Base-by-base conservation (phyloP, 1,140 invertebrate genomes). In the Macrobrachium rosenbergii region DNA sequence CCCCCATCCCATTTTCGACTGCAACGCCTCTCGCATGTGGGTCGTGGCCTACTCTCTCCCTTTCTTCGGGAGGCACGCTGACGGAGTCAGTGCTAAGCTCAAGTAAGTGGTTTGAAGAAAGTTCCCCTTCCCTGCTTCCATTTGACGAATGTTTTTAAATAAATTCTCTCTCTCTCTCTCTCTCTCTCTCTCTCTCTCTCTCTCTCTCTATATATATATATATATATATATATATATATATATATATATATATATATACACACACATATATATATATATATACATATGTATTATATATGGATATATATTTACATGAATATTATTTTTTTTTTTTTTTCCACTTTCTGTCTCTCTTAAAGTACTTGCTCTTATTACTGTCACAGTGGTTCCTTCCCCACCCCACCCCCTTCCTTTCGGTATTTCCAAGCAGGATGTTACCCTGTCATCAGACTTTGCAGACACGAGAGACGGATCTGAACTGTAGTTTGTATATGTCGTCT, bases 11-110 rank as follows among this genome's bases (percentile, higher is more conserved):
- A 23, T 67, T 19, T 77, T 63, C 60, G 82, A 84, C 82, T 84
- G 82, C 69, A 75, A 75, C 21, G 82, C 82, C 82, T 84, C 82
- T 7, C 45, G 63, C 60, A 11, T 37, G 28, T 84, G 82, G 82
- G 73, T 84, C 60, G 37, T 84, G 28, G 82, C 82, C 21, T 78
- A 78, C 60, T 84, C 82, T 59, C 82, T 84, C 7, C 82, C 82
- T 28, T 84, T 84, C 73, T 84, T 77, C 75, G 75, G 23, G 21
- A 45, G 82, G 16, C 69, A 58, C 12, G 75, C 37, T 10, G 62
- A 64, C n/a, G 82, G 75, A 8, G 17, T 78, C 75, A 75, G 62
- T 43, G 82, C 82, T 43, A 84, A 37, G 58, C 73, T 78, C 58
- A 84, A 84, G 82, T 84, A 77, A 84, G 82, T 84, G 43, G 75